Percentiles rank a stretch among this genome's conserved stretches.
These are phyloP conservation scores for Empis stercorea DNA, from an alignment of 2,888 invertebrate species.

Conservation along the genomic window DNA sequence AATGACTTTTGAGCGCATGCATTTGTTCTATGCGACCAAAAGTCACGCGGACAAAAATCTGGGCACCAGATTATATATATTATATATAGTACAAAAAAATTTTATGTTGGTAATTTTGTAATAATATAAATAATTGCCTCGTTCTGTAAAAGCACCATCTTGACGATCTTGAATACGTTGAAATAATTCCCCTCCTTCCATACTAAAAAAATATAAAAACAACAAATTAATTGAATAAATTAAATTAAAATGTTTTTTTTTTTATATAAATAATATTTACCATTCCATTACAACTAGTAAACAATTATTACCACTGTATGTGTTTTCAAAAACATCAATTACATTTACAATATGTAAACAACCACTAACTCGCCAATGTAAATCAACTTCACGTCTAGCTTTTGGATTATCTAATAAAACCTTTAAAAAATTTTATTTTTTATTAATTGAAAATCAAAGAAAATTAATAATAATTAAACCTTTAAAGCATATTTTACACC, in stretches of 20 bases:
- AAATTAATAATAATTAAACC: constrained; percentile 31
- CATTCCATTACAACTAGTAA: constrained; percentile 99
- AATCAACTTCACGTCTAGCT: constrained; percentile 85
- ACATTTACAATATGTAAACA: constrained; percentile 88
- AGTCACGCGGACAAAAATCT: no score
- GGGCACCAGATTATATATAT: no score
- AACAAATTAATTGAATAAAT: no score
- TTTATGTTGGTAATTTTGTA: no score
- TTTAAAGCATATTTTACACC: constrained; percentile 82
- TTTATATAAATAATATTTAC: constrained; percentile 36
- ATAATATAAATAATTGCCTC: constrained; percentile 33
- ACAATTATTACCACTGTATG: constrained; percentile 83
- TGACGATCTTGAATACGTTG: constrained; percentile 90
- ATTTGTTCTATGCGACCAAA: no score
- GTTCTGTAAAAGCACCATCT: constrained; percentile 91
- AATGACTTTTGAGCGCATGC: no score
- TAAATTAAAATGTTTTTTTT: no score
- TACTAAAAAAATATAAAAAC: constrained; percentile 40
- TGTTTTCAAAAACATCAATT: constrained; percentile 88
- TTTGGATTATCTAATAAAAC: constrained; percentile 84
- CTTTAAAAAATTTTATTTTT: constrained; percentile 30
- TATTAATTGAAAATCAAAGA: not conserved
- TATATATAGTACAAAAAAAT: no score
- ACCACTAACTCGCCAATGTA: constrained; percentile 87
- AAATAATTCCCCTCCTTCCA: constrained; percentile 98